Percentiles rank a stretch among this genome's conserved stretches.
phyloP scores from a whole-genome alignment of 2,888 invertebrate genomes.

The Meandrusa payeni region DNA sequence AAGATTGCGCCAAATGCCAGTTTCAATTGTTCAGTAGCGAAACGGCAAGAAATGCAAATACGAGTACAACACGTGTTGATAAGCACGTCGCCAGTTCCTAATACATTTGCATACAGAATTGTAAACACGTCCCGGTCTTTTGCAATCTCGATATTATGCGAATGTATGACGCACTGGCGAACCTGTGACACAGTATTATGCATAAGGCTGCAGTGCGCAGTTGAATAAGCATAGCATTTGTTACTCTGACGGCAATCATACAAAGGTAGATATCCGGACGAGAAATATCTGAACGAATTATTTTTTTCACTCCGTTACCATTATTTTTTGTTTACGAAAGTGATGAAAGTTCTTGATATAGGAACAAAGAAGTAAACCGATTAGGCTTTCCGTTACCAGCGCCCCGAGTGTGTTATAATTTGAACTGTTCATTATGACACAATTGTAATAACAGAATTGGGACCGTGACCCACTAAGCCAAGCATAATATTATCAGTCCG shows the following conservation, averaged over 20 bases:
- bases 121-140: conserved; percentile 8
- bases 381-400: too few relatives aligned
- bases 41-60: too few relatives aligned
- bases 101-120: conserved; percentile 5
- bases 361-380: too few relatives aligned
- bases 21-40: too few relatives aligned
- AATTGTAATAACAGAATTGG: too few relatives aligned
- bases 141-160: conserved; percentile 4
- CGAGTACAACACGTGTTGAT: not conserved
- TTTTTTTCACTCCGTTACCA: conserved; percentile 2
- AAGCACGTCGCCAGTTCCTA: not conserved
- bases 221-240: conserved; percentile 14
- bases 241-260: conserved; percentile 9
- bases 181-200: conserved; percentile 14
- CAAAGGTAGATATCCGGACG: conserved; percentile 18
- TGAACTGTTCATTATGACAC: too few relatives aligned
- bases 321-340: conserved; percentile 1
- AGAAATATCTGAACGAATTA: conserved; percentile 11
- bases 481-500: too few relatives aligned
- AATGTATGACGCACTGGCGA: not conserved
- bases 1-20: too few relatives aligned
- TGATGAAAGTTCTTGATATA: too few relatives aligned
- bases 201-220: not conserved
- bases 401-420: too few relatives aligned
- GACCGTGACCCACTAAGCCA: too few relatives aligned